These are phyloP conservation scores for Salarias fasciatus DNA, from an alignment of 2,797 vertebrate genomes.

Conservation along the genomic window DNA sequence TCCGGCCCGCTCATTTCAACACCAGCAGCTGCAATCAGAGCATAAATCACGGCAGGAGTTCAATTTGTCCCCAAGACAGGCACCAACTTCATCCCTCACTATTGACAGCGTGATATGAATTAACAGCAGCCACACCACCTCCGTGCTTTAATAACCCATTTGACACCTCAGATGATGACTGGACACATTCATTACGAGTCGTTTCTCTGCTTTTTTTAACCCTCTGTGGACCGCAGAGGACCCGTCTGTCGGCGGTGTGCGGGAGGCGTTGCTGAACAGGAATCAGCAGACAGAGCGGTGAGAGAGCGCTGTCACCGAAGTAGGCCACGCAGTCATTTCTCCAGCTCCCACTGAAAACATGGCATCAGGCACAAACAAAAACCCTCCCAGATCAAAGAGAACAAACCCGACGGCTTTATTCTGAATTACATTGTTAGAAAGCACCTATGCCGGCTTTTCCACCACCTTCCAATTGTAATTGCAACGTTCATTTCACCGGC, in stretches of 20 bases:
- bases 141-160: slow-evolving; percentile 11
- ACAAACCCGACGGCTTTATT: too few species aligned
- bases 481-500: too few species aligned
- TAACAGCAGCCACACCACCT: slow-evolving; percentile 7
- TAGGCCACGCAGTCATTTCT: slow-evolving; percentile 58
- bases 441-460: slow-evolving; percentile 1
- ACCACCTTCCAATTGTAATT: slow-evolving; percentile 5
- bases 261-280: slow-evolving; percentile 20
- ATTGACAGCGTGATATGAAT: slow-evolving; percentile 20
- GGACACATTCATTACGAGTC: too few species aligned
- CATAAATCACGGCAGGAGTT: slow-evolving; percentile 29
- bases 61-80: slow-evolving; percentile 23
- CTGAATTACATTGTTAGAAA: too few species aligned
- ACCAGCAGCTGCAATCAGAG: slow-evolving; percentile 2
- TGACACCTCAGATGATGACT: slow-evolving; percentile 18
- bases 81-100: slow-evolving; percentile 27
- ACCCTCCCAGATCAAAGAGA: too few species aligned
- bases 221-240: not conserved
- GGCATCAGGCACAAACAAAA: slow-evolving; percentile 26
- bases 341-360: slow-evolving; percentile 41
- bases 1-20: too few species aligned
- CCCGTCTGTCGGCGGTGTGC: slow-evolving; percentile 20
- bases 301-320: slow-evolving; percentile 38
- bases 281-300: slow-evolving; percentile 41
- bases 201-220: too few species aligned